phyloP scores from a whole-genome alignment of 1,140 invertebrate genomes.

The Pararge aegeria region DNA sequence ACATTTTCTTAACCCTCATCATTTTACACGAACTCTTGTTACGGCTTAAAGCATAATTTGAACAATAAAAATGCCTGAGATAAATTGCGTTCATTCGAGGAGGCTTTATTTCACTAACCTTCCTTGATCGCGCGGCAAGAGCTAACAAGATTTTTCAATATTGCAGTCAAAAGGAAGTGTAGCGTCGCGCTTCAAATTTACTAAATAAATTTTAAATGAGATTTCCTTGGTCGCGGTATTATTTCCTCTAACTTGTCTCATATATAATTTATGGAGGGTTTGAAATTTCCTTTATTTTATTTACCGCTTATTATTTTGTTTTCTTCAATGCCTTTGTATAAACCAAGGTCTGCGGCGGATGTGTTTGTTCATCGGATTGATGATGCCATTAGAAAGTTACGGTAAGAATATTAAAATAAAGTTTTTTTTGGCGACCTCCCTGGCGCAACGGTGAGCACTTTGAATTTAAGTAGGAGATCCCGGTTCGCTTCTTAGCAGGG shows the following conservation, averaged over 20 bases:
- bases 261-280: not conserved
- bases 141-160: not conserved
- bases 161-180: not conserved
- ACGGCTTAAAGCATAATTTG: slow-evolving; percentile 12
- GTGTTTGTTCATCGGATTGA: too few species aligned
- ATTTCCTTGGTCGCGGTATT: not conserved
- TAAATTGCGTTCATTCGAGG: not conserved
- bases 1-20: slow-evolving; percentile 43
- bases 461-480: too few species aligned
- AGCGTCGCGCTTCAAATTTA: not conserved
- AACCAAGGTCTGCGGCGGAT: too few species aligned
- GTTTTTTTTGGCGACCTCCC: too few species aligned
- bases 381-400: too few species aligned
- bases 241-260: not conserved
- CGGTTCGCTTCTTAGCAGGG: too few species aligned
- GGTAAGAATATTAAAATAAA: too few species aligned
- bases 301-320: not conserved
- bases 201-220: slow-evolving; percentile 8
- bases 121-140: not conserved
- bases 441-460: too few species aligned
- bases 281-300: not conserved
- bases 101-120: not conserved
- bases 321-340: not conserved
- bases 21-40: slow-evolving; percentile 24
- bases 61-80: slow-evolving; percentile 8